Percentiles rank a stretch among this genome's conserved stretches.
These are phyloP conservation scores for Rissa tridactyla DNA, from an alignment of 2,113 vertebrate genomes.

Conservation along the genomic window DNA sequence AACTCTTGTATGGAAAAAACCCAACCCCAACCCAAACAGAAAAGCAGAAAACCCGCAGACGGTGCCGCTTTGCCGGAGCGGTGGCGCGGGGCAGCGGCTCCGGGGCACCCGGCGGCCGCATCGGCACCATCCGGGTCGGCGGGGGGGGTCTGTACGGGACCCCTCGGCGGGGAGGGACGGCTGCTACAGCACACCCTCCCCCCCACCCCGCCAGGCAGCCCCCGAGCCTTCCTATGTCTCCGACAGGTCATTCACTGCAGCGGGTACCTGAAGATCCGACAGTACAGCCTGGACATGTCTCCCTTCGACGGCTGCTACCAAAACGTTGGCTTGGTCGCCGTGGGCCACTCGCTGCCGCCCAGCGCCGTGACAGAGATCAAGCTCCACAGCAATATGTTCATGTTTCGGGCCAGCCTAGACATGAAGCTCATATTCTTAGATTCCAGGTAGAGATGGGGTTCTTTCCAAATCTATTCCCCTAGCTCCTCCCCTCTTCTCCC, in stretches of 20 bases:
- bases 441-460: slow-evolving; percentile 81
- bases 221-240: background rate
- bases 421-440: slow-evolving; percentile 99
- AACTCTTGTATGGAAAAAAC: background rate
- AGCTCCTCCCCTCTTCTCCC: background rate
- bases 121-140: fast-evolving
- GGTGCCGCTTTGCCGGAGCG: background rate
- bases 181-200: background rate
- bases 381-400: slow-evolving; percentile 98
- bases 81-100: background rate
- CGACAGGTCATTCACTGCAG: slow-evolving; percentile 95
- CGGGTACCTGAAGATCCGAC: slow-evolving; percentile 96
- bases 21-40: background rate
- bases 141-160: fast-evolving
- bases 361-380: slow-evolving; percentile 97
- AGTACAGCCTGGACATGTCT: slow-evolving; percentile 97
- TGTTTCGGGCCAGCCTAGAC: slow-evolving; percentile 96
- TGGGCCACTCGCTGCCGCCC: slow-evolving; percentile 94
- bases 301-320: slow-evolving; percentile 98
- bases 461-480: background rate
- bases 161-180: too few relatives aligned
- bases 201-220: background rate
- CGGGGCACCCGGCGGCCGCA: background rate
- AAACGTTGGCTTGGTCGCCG: slow-evolving; percentile 96
- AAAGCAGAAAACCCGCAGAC: background rate